Base-by-base conservation (phyloP, 2,797 vertebrate genomes). In the Danionella dracula region DNA sequence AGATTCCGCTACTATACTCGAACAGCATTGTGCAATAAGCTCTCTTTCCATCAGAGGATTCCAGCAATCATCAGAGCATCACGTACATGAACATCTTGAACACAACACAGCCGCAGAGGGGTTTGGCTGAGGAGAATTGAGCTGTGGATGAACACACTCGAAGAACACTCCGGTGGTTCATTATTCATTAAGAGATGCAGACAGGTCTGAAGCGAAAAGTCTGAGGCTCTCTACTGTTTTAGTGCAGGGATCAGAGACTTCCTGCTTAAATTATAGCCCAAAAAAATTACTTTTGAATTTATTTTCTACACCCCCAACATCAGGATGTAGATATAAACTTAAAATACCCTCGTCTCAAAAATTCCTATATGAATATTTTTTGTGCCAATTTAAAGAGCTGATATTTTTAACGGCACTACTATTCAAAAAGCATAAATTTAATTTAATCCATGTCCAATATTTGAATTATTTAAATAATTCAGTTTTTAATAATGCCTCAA, bases 151-250 rank as follows among this genome's bases (percentile, higher is more conserved):
- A 45, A 15, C 20, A 11, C 2, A 4, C 11, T 57, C 10, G 12
- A 27, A 27, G 10, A 15, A 21, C 21, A 38, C 48, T 53, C 60
- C 27, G 8, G 4, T 37, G 23, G 61, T 31, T 64, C 29, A 65
- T 54, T 42, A 54, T 54, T 65, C 50, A 65, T 35, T 65, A 55
- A 65, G 53, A 49, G 9, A 46, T 9, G 8, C 12, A 49, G 32
- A 66, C 42, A 7, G n/a, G 63, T 4, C 20, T 48, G 51, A 48
- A 9, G 10, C 63, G n/a, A n/a, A n/a, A n/a, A n/a, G n/a, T n/a
- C n/a, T n/a, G n/a, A n/a, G n/a, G n/a, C n/a, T n/a, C 29, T 19
- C 16, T 23, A 10, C 20, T 54, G n/a, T n/a, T n/a, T n/a, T 35
- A 40, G 44, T 31, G 12, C 41, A n/a, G 20, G 10, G 17, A 31